Evolutionary conservation across 1,140 invertebrate species (phyloP), one percentile per base, ranked within the genome.

Genomic region (Melanaphis sacchari): DNA sequence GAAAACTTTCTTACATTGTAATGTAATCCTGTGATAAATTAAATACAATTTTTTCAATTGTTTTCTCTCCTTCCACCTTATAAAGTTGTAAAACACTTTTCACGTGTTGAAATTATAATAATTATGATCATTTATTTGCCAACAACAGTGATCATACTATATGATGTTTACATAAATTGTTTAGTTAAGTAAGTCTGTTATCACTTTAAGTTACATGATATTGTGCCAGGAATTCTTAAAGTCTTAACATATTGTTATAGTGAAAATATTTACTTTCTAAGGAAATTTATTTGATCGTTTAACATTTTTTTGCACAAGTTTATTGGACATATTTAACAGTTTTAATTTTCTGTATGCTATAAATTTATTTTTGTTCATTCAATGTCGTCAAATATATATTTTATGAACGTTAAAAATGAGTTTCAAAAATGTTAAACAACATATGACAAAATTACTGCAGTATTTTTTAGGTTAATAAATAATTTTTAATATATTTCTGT

Each of bases 161-260:
- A 59, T n/a, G 31, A 90, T 90, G 89, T 90, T 90, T 90, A 90
- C 89, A 66, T 90, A 90, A 90, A 90, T 90, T 90, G 89, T 90
- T 90, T 90, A 43, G 89, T 90, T 90, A 90, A 90, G 89, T 66
- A 90, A 90, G 52, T 66, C 89, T 66, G 89, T 38, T 90, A 66
- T 90, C 52, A 90, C 89, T 66, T 66, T 41, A 54, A 90, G 52
- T 90, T 90, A 15, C 38, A 66, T 41, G 89, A 90, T 66, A 21
- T 66, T 41, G 54, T 90, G 89, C 54, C 89, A 90, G 89, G 0
- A 66, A 66, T 90, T 90, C 89, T 90, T 90, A 66, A 90, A 66
- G 43, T 90, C 89, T 90, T 90, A 90, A 90, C 54, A 90, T 90
- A 90, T 66, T 41, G 89, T 90, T 66, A 41, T 90, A 90, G 36